phyloP scores from a whole-genome alignment of 1,140 invertebrate genomes.

The Caerostris extrusa region DNA sequence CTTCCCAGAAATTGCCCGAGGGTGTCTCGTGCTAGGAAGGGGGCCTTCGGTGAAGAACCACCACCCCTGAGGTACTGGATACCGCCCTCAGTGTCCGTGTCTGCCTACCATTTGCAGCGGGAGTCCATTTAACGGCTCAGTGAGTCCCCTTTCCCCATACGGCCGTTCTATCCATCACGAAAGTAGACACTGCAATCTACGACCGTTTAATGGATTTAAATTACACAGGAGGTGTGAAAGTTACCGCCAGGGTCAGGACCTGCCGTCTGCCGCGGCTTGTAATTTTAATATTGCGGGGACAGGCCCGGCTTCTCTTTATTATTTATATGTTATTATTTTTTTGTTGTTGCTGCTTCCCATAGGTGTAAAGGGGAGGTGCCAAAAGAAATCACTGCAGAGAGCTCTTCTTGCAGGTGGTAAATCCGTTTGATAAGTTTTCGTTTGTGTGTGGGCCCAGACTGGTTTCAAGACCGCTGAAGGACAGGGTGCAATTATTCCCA shows the following conservation, averaged over 20 bases:
- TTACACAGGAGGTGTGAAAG: slow-evolving; percentile 74
- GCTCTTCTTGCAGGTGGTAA: slow-evolving; percentile 23
- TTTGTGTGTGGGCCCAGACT: slow-evolving; percentile 37
- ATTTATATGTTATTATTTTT: background rate
- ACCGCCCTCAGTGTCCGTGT: background rate
- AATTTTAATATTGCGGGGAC: slow-evolving; percentile 69
- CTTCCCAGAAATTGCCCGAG: slow-evolving; percentile 31
- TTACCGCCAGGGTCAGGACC: slow-evolving; percentile 75
- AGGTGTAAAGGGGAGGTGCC: background rate
- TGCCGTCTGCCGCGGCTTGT: slow-evolving; percentile 62
- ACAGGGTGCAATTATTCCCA: slow-evolving; percentile 1
- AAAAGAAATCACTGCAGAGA: background rate
- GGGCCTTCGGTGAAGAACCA: background rate
- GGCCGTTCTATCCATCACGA: slow-evolving; percentile 54
- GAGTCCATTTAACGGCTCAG: slow-evolving; percentile 19
- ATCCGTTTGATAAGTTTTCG: slow-evolving; percentile 3
- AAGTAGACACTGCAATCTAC: slow-evolving; percentile 53
- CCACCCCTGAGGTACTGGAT: background rate
- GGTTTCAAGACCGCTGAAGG: background rate
- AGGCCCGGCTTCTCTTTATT: slow-evolving; percentile 2
- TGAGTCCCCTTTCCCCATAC: background rate
- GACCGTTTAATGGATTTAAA: slow-evolving; percentile 76
- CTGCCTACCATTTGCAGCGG: slow-evolving; percentile 21
- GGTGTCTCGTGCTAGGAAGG: background rate
- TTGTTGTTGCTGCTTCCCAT: background rate